Base-by-base conservation (phyloP, 2,797 vertebrate genomes). In the Sciurus vulgaris region DNA sequence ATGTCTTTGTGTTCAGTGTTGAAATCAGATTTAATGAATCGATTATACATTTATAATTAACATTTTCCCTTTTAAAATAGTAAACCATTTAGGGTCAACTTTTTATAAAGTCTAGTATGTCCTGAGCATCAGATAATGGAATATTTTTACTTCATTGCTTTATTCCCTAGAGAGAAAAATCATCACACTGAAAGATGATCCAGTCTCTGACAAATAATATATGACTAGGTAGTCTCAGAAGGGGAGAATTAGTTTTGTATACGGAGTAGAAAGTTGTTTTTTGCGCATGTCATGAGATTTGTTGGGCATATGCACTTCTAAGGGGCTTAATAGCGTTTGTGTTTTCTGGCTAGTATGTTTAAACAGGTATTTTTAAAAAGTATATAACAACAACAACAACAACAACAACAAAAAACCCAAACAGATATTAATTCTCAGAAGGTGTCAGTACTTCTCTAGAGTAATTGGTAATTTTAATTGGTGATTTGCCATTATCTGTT, bases 111-210 rank as follows among this genome's bases (percentile, higher is more conserved):
- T 56, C 20, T 96, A 24, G 38, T 90, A 18, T 77, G 72, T 92
- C 11, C 15, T 15, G 70, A 86, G 67, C 12, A 65, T 96, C 33
- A 94, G 74, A 85, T 41, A 47, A 26, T 85, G 79, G 70, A 12
- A 38, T 94, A 49, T 87, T 97, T 96, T 96, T 91, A 92, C n/a
- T 70, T 96, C 24, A 86, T 87, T 86, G 73, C 41, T 95, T 94
- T 96, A 49, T 92, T 89, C 63, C 41, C 61, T 73, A 70, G 59
- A 86, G 88, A 95, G 56, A 61, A 96, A 86, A 93, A 77, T 73
- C 24, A 18, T 92, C 59, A 81, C 56, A 59, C 38, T 72, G 54
- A 76, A 90, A 35, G 26, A 56, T 96, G 94, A 88, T 18, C 49
- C 35, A 78, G 44, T 28, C 51, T 63, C 35, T 86, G 85, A 91